A percentile compares a stretch with the other conserved stretches of the same genome.
These are phyloP conservation scores for Isotomurus palustris DNA, from an alignment of 2,888 invertebrate genomes.

Conservation along the genomic window DNA sequence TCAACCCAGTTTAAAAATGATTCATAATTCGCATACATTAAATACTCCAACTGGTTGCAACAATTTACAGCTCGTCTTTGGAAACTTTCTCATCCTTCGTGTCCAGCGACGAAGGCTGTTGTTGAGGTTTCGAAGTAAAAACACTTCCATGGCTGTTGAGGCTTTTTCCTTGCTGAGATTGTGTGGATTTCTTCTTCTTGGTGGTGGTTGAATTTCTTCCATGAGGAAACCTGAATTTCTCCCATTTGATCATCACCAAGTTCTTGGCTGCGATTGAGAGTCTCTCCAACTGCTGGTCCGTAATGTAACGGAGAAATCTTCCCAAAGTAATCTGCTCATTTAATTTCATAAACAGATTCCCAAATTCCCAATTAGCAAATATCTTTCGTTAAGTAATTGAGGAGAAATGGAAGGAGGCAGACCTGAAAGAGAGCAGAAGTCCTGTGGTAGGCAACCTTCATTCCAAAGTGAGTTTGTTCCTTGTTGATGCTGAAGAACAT, in stretches of 20 bases:
- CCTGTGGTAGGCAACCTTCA: slow-evolving; percentile 43
- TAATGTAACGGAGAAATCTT: slow-evolving; percentile 35
- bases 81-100: too few species aligned
- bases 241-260: slow-evolving; percentile 34
- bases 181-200: too few species aligned
- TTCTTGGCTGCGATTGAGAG: slow-evolving; percentile 22
- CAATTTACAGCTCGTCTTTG: too few species aligned
- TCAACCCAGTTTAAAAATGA: background rate
- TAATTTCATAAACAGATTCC: background rate
- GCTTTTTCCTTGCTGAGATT: too few species aligned
- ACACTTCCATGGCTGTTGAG: too few species aligned
- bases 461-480: slow-evolving; percentile 37
- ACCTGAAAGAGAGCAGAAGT: slow-evolving; percentile 43
- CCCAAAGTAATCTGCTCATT: slow-evolving; percentile 33
- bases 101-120: too few species aligned
- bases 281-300: slow-evolving; percentile 35
- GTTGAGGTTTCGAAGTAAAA: too few species aligned
- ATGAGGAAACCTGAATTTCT: slow-evolving; percentile 25
- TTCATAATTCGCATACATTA: too few species aligned
- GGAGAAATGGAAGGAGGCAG: too few species aligned
- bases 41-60: too few species aligned
- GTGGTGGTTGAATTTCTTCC: slow-evolving; percentile 9
- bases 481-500: slow-evolving; percentile 36
- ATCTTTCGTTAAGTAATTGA: background rate
- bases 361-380: slow-evolving; percentile 9